phyloP scores from a whole-genome alignment of 2,888 invertebrate species.

The Cheilosia vulpina region DNA sequence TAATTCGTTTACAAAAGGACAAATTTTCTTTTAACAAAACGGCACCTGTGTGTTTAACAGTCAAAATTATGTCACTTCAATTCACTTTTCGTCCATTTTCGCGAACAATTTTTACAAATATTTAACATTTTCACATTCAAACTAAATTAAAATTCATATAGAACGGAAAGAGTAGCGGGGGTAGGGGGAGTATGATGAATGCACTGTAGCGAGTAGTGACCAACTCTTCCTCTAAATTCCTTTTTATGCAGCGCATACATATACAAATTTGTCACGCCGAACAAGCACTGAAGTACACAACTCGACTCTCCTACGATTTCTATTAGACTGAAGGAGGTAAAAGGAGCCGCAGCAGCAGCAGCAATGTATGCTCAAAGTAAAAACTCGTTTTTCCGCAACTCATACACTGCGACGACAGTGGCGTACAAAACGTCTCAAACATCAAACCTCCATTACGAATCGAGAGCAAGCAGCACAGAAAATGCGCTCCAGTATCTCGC shows the following conservation, averaged over 20 bases:
- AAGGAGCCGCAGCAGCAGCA: slow-evolving; percentile 59
- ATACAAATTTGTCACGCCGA: slow-evolving; percentile 32
- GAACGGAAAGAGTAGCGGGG: background rate
- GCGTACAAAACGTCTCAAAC: slow-evolving; percentile 47
- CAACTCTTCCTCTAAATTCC: slow-evolving; percentile 36
- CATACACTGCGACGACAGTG: slow-evolving; percentile 50
- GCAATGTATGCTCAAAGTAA: slow-evolving; percentile 5
- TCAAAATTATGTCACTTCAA: slow-evolving; percentile 61
- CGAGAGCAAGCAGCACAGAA: slow-evolving; percentile 19
- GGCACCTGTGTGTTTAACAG: slow-evolving; percentile 61
- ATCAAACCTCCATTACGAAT: slow-evolving; percentile 28
- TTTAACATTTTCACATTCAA: slow-evolving; percentile 52
- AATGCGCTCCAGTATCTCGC: slow-evolving; percentile 15
- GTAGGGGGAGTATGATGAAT: background rate
- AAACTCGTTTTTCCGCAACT: slow-evolving; percentile 47
- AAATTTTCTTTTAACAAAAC: slow-evolving; percentile 38
- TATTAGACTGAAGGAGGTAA: slow-evolving; percentile 76
- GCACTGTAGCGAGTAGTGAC: slow-evolving; percentile 26
- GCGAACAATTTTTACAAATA: slow-evolving; percentile 44
- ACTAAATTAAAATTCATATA: slow-evolving; percentile 6
- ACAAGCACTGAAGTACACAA: slow-evolving; percentile 33
- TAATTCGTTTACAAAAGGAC: slow-evolving; percentile 52
- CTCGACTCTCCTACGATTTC: slow-evolving; percentile 77
- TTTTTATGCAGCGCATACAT: slow-evolving; percentile 41
- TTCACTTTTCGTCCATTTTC: slow-evolving; percentile 69